Evolutionary conservation across 2,888 invertebrate genomes (phyloP).

Genomic region (Hipparchia semele): DNA sequence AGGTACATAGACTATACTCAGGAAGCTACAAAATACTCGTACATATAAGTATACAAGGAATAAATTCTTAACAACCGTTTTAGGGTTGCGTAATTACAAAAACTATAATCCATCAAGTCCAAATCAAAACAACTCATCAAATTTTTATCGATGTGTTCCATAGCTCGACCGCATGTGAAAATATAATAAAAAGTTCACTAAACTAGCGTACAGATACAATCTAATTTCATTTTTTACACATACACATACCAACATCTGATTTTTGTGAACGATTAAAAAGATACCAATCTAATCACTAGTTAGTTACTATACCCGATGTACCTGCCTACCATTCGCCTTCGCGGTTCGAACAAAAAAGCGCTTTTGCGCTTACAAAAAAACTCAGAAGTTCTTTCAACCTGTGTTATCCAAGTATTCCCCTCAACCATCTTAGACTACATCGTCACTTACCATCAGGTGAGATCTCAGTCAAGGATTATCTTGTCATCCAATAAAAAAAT

Average conservation of each 20-base stretch:
- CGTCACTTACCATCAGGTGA: too few relatives aligned
- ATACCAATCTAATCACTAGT: slow-evolving; percentile 50
- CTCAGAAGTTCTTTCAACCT: neutral
- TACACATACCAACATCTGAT: slow-evolving; percentile 40
- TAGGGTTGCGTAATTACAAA: slow-evolving; percentile 11
- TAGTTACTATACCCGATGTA: slow-evolving; percentile 45
- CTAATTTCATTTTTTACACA: slow-evolving; percentile 40
- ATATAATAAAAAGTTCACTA: slow-evolving; percentile 23
- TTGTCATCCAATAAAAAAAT: too few relatives aligned
- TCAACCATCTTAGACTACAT: too few relatives aligned
- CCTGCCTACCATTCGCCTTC: slow-evolving; percentile 29
- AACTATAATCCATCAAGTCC: slow-evolving; percentile 6
- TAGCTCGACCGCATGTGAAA: slow-evolving; percentile 13
- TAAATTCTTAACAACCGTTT: neutral
- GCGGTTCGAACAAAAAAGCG: slow-evolving; percentile 36
- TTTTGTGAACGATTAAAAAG: slow-evolving; percentile 47
- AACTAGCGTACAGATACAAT: slow-evolving; percentile 32
- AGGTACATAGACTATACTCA: neutral
- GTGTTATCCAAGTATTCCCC: too few relatives aligned
- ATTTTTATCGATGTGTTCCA: slow-evolving; percentile 14
- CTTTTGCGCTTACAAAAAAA: slow-evolving; percentile 27
- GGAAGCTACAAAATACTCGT: neutral
- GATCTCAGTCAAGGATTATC: too few relatives aligned
- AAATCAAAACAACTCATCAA: slow-evolving; percentile 19
- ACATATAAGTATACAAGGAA: neutral